Conservation (phyloP, 2,113 vertebrate genomes). For the Caloenas nicobarica region DNA sequence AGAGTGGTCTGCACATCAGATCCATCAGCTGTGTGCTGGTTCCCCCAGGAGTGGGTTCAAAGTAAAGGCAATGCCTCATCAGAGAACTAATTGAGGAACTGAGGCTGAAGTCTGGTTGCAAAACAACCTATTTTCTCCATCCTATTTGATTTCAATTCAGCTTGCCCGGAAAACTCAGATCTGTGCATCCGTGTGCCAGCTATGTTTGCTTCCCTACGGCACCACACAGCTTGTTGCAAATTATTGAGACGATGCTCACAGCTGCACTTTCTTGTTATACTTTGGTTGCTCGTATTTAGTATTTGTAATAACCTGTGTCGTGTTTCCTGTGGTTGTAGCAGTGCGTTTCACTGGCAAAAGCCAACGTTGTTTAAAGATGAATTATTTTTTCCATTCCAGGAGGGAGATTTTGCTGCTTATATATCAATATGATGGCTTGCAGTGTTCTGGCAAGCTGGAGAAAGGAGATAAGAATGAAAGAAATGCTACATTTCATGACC, state of each 20-base stretch:
- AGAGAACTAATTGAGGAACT: conserved; percentile 45
- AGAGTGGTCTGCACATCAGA: neutral
- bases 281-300: conserved; percentile 9
- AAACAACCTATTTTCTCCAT: conserved; percentile 13
- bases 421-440: conserved; percentile 45
- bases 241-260: neutral
- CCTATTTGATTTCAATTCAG: neutral
- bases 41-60: conserved; percentile 41
- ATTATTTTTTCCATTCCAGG: neutral
- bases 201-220: neutral
- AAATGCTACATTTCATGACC: conserved; percentile 58
- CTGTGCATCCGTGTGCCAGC: neutral
- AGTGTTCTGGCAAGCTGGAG: conserved; percentile 61
- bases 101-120: conserved; percentile 1
- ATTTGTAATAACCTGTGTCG: conserved; percentile 19
- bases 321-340: neutral
- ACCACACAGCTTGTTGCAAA: neutral
- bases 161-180: neutral
- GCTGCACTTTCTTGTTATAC: conserved; percentile 4
- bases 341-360: neutral
- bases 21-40: neutral
- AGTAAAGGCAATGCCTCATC: conserved; percentile 45
- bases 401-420: conserved; percentile 50
- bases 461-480: conserved; percentile 72
- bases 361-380: neutral